Conservation (phyloP, 1,140 invertebrate genomes). For the Spodoptera frugiperda region DNA sequence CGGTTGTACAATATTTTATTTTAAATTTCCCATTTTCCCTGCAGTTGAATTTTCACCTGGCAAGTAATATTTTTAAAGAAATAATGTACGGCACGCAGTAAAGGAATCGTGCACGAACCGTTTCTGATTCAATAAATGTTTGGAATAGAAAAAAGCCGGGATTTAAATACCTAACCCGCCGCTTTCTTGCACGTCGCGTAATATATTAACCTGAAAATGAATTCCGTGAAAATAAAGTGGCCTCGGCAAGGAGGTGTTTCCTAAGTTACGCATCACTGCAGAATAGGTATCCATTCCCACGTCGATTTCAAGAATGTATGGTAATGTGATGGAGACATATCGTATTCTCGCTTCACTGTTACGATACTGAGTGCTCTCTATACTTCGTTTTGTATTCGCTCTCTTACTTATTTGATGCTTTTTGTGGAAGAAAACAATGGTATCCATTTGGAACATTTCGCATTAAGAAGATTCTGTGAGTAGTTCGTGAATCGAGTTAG, state of each 20-base stretch:
- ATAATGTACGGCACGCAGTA: not conserved
- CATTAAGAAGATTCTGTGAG: slow-evolving; percentile 65
- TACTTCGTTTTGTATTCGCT: slow-evolving; percentile 64
- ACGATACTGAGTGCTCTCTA: slow-evolving; percentile 62
- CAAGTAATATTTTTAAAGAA: not conserved
- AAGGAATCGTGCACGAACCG: not conserved
- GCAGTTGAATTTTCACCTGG: not conserved
- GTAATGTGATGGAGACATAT: slow-evolving; percentile 78
- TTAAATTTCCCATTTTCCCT: not conserved
- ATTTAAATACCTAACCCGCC: not conserved
- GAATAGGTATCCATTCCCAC: slow-evolving; percentile 57
- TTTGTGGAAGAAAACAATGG: slow-evolving; percentile 73
- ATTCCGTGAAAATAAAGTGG: slow-evolving; percentile 46
- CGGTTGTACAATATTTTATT: slow-evolving; percentile 2
- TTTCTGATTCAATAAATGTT: not conserved
- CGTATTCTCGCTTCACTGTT: slow-evolving; percentile 65
- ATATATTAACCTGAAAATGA: slow-evolving; percentile 45
- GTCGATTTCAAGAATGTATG: slow-evolving; percentile 71
- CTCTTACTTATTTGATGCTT: slow-evolving; percentile 69
- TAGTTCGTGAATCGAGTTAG: slow-evolving; percentile 59
- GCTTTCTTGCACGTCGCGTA: slow-evolving; percentile 16
- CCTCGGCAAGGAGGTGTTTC: slow-evolving; percentile 51
- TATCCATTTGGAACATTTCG: slow-evolving; percentile 68
- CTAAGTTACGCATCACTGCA: slow-evolving; percentile 63
- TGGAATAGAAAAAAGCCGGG: not conserved